Conservation (phyloP, 2,888 invertebrate genomes). For the Agrochola macilenta region DNA sequence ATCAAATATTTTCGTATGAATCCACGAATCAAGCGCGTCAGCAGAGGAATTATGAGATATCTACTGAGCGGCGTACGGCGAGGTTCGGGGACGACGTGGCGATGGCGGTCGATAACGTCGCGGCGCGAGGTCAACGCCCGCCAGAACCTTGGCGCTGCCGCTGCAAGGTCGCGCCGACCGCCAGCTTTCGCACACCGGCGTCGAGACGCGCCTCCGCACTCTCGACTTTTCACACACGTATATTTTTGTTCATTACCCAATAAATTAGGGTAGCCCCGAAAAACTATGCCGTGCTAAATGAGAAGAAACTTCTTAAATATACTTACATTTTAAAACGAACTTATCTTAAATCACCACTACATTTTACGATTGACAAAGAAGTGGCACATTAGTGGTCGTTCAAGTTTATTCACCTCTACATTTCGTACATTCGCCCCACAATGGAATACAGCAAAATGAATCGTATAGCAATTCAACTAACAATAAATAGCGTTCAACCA, state of each 20-base stretch:
- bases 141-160: conserved; percentile 78
- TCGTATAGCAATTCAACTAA: conserved; percentile 12
- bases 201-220: conserved; percentile 32
- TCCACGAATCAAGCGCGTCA: conserved; percentile 32
- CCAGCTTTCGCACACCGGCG: conserved; percentile 63
- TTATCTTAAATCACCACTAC: not conserved
- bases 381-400: not conserved
- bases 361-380: not conserved
- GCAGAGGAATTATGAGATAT: conserved; percentile 27
- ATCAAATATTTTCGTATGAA: conserved; percentile 33
- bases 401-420: conserved; percentile 51
- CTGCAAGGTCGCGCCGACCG: conserved; percentile 78
- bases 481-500: not conserved
- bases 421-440: conserved; percentile 28
- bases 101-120: conserved; percentile 69
- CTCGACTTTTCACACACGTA: conserved; percentile 23
- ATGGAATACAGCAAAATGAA: conserved; percentile 25
- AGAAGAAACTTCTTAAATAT: not conserved
- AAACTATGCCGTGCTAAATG: not conserved
- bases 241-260: not conserved
- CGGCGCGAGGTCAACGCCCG: conserved; percentile 76
- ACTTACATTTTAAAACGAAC: not conserved
- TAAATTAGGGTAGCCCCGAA: not conserved
- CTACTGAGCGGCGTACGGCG: conserved; percentile 32
- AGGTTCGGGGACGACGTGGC: conserved; percentile 54